Base-by-base conservation (phyloP, 2,797 vertebrate species). In the Catamblyrhynchus diadema region DNA sequence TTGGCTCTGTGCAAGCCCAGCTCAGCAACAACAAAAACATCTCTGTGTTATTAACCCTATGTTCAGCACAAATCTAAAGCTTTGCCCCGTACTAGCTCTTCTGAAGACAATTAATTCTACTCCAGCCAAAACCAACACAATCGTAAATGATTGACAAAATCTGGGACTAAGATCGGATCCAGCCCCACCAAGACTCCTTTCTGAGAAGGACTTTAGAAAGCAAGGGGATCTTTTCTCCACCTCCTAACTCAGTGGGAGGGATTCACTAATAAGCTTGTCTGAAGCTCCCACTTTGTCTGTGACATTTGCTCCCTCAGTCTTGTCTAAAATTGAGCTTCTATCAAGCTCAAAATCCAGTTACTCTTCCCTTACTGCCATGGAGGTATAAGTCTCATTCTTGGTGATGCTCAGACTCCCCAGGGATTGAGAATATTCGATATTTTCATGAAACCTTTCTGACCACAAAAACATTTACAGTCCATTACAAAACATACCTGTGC, bases 21-120 rank as follows among this genome's bases (percentile, higher is more conserved):
- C 33, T 64, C 24, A 64, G 20, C 20, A 47, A 30, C 12, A 47
- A 20, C 12, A 17, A 39, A 70, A 64, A 20, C 33, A 24, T 30
- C 24, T 64, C 33, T 24, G 11, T 41, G 6, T 44, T 73, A 56
- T 48, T 12, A 41, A 30, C 41, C 8, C 69, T 0, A 1, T 47
- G 14, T 30, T 83, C 50, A 20, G 7, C 30, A 39, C 20, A 20
- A 8, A n/a, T 16, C 12, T 45, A 62, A 39, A 45, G 13, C 23
- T 47, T 5, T 1, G 0, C 7, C 59, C 15, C 0, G 1, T 28
- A 24, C 10, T 24, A 64, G 33, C 24, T 35, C 20, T 48, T n/a
- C 4, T 27, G 33, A 62, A 54, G 33, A 24, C 7, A 64, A 21
- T 54, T 54, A n/a, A n/a, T 48, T 48, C 24, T 56, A 30, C 17